Base-by-base conservation (phyloP, 1,140 invertebrate genomes). In the Metaphire vulgaris region DNA sequence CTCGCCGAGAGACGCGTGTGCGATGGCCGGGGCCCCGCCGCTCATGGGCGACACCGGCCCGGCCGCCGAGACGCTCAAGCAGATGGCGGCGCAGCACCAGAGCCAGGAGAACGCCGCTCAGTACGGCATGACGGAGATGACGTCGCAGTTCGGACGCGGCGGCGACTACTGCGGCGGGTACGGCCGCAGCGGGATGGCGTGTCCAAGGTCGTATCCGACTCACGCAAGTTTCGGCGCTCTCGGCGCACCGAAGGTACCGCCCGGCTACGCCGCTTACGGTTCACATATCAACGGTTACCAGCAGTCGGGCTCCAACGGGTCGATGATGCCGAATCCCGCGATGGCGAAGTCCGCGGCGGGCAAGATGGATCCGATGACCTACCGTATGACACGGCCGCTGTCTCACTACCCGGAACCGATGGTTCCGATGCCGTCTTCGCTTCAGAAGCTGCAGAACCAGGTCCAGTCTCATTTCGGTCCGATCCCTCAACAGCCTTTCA, bases 51-150 rank as follows among this genome's bases (percentile, higher is more conserved):
- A 81, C 68, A 80, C 81, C 1, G 93, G 92, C 74, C 92, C 93
- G 6, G 94, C 94, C 0, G 94, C 95, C 1, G 93, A 96, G 86
- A 96, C 94, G 0, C 87, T 97, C 15, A 96, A 96, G 84, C 94
- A 96, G 81, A 95, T 96, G 94, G 95, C 95, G 1, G 94, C 96
- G 82, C 94, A 97, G 83, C 95, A 97, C 84, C 94, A 96, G 85
- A 89, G 77, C 90, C 89, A 78, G 87, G 79, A 29, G 78, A 81
- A 21, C 69, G 72, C 26, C 75, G 78, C 69, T 71, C 89, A 56
- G 21, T 56, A 56, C 21, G 41, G 41, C 21, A 56, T 56, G 41
- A 56, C 41, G 41, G 41, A 56, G 6, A 56, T 56, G 6, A 6
- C 41, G 41, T 21, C 41, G 41, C 41, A 56, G 41, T 56, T 56